Evolutionary conservation across 2,113 vertebrate genomes (phyloP).

Genomic region (Tor tambroides): DNA sequence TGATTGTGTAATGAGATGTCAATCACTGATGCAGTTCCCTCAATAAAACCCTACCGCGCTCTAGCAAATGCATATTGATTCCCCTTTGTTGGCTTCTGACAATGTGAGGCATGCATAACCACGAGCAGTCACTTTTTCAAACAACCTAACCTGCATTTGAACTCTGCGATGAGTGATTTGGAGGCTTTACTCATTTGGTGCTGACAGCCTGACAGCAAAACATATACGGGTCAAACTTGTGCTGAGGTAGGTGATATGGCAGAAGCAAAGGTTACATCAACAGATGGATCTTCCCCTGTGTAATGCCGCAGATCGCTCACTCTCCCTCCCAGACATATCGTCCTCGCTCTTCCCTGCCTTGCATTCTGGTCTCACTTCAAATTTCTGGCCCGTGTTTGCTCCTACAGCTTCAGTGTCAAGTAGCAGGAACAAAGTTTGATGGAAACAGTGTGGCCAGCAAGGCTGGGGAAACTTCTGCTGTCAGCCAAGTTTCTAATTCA

Average conservation of each 20-base stretch:
- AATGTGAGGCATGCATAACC: slow-evolving; percentile 46
- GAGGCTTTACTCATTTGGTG: slow-evolving; percentile 23
- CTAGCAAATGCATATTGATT: slow-evolving; percentile 64
- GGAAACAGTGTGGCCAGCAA: slow-evolving; percentile 22
- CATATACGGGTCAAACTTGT: slow-evolving; percentile 26
- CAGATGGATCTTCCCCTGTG: slow-evolving; percentile 66
- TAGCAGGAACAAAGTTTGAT: slow-evolving; percentile 46
- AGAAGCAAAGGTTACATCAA: slow-evolving; percentile 64
- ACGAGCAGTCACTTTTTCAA: slow-evolving; percentile 25
- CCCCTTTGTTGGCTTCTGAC: slow-evolving; percentile 59
- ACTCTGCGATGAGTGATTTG: slow-evolving; percentile 33
- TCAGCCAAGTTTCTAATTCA: slow-evolving; percentile 62
- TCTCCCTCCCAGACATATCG: slow-evolving; percentile 13
- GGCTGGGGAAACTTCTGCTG: slow-evolving; percentile 47
- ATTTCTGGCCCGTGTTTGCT: neutral
- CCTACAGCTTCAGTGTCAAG: slow-evolving; percentile 47
- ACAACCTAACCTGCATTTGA: slow-evolving; percentile 60
- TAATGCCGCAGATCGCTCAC: neutral
- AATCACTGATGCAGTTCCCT: slow-evolving; percentile 5
- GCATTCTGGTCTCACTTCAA: slow-evolving; percentile 23
- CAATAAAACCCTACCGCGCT: slow-evolving; percentile 15
- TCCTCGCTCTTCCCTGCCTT: slow-evolving; percentile 7
- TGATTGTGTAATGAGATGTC: neutral
- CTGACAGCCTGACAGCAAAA: neutral
- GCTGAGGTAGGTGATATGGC: neutral